Percentiles rank a stretch among this genome's conserved stretches.
phyloP scores from a whole-genome alignment of 2,113 vertebrate genomes.

The Limanda limanda region DNA sequence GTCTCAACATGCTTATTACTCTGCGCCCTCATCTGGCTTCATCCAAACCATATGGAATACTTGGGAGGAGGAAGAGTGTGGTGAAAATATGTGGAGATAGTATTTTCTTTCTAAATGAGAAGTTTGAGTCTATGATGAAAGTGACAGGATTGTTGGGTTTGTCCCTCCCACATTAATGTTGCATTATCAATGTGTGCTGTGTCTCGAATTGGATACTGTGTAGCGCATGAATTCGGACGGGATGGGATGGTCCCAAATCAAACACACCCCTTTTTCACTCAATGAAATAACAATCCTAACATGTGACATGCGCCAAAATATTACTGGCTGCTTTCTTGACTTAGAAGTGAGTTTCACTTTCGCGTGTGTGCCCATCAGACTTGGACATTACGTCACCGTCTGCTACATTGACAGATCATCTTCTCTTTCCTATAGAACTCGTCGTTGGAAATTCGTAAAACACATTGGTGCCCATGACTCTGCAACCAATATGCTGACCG shows the following conservation, averaged over 20 bases:
- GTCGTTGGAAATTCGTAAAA: neutral
- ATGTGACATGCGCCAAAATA: neutral
- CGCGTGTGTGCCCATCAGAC: neutral
- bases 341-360: neutral
- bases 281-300: neutral
- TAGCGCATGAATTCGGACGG: neutral
- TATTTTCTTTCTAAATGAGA: constrained; percentile 48
- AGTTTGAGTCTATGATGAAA: constrained; percentile 3
- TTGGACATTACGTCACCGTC: neutral
- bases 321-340: neutral
- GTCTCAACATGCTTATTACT: constrained; percentile 77
- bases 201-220: neutral
- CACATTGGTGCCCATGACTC: neutral
- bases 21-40: constrained; percentile 57
- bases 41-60: constrained; percentile 75
- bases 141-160: constrained; percentile 3
- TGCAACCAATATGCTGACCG: neutral
- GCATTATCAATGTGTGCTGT: neutral
- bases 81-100: constrained; percentile 26
- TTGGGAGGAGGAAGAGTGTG: neutral
- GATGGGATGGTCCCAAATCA: neutral
- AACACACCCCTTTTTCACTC: too few relatives aligned
- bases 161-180: constrained; percentile 10
- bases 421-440: neutral
- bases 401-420: neutral